Evolutionary conservation across 2,797 vertebrate species (phyloP).

Genomic region (Forpus xanthops): DNA sequence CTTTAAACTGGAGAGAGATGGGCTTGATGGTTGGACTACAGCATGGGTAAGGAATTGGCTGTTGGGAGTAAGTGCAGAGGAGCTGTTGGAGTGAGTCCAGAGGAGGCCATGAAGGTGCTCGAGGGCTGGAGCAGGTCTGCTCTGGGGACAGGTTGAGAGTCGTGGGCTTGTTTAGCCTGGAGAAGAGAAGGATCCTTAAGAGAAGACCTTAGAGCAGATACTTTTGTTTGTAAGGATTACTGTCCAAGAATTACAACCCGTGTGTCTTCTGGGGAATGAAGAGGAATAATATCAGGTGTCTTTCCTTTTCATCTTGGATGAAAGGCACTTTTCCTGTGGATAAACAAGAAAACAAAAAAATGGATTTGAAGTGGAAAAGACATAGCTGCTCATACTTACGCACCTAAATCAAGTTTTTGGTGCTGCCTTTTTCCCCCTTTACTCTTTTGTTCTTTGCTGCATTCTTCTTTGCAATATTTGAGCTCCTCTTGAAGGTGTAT

Average conservation of each 20-base stretch:
- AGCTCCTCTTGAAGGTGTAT: neutral
- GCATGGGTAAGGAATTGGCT: neutral
- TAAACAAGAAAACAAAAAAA: neutral
- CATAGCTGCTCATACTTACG: neutral
- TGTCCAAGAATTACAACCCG: neutral
- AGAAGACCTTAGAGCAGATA: neutral
- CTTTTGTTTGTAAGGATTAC: neutral
- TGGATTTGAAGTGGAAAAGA: neutral
- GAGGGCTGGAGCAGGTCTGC: neutral
- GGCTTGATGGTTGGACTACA: neutral
- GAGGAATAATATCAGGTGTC: neutral
- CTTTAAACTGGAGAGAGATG: rapidly evolving
- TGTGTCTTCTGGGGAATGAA: neutral
- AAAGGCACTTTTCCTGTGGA: neutral
- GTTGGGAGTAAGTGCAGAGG: neutral
- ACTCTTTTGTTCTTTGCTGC: neutral
- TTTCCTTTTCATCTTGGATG: neutral
- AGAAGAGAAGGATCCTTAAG: neutral
- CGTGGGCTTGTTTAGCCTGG: neutral
- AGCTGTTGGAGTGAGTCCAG: neutral
- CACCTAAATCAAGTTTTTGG: neutral
- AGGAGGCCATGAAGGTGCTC: neutral
- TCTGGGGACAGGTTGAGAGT: neutral
- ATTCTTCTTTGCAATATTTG: neutral
- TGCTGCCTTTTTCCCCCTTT: neutral